Conservation (phyloP, 2,113 vertebrate genomes). For the Erythrocebus patas region DNA sequence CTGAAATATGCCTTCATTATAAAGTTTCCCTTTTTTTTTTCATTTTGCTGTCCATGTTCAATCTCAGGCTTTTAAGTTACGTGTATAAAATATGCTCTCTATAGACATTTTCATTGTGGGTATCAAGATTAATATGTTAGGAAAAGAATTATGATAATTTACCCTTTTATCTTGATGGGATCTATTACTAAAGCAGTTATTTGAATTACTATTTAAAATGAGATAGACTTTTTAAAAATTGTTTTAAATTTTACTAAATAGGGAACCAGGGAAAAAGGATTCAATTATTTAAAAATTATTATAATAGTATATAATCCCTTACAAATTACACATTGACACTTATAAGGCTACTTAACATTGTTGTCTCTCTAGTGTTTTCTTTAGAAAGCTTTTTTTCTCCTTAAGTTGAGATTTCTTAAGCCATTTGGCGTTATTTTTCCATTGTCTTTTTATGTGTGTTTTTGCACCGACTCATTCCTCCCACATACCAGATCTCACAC, state of each 20-base stretch:
- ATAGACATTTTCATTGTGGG: not conserved
- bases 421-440: conserved; percentile 7
- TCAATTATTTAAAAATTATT: not conserved
- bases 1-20: not conserved
- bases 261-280: not conserved
- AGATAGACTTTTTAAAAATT: not conserved
- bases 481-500: not conserved
- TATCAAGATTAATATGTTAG: not conserved
- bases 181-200: not conserved
- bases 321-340: not conserved
- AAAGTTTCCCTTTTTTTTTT: not conserved
- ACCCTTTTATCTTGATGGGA: not conserved
- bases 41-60: not conserved
- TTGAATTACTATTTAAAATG: conserved; percentile 2
- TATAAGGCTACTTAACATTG: not conserved
- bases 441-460: not conserved
- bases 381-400: not conserved
- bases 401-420: not conserved
- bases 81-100: not conserved
- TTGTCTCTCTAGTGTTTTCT: not conserved
- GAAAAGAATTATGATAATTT: not conserved
- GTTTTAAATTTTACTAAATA: not conserved
- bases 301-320: not conserved
- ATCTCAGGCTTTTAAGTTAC: not conserved
- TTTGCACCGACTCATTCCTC: conserved; percentile 3